Base-by-base conservation (phyloP, 2,888 invertebrate species). In the Mythimna vitellina region DNA sequence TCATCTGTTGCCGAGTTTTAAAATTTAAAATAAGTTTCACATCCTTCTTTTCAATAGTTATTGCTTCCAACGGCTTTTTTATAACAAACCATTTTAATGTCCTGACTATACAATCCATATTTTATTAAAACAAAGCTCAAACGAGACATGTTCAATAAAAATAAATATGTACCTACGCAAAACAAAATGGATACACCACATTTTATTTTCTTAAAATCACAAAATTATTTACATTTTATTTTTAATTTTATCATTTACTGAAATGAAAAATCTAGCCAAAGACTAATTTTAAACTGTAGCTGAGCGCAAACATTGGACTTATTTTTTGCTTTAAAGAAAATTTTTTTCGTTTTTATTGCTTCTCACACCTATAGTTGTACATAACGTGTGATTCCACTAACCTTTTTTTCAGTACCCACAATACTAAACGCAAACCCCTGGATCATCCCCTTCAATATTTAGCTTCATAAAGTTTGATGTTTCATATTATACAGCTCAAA, bases 251-350 rank as follows among this genome's bases (percentile, higher is more conserved):
- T 46, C 29, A 53, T 62, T 61, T 64, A 65, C 22, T 58, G 38
- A 66, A 81, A 61, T 35, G 6, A 70, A 25, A 63, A 49, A 38
- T 70, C 76, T 82, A 84, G 76, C 67, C 65, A 51, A 68, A 42
- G 70, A 81, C 79, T 84, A 76, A 67, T 72, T 61, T 57, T 62
- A 65, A 82, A 70, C 32, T 42, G 53, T 12, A 70, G 54, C 66
- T 61, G 14, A 60, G 65, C 54, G 83, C 83, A 74, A 58, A 78
- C 49, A 49, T 63, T 63, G 35, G 51, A 29, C 14, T 12, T 4
- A 6, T 29, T 17, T 57, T 17, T 22, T 12, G 65, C 10, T 46
- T 12, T 54, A 29, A 51, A 14, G 29, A 25, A 61, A 22, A 53
- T 42, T 49, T 20, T 49, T 3, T n/a, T 35, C 25, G 14, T 46